Evolutionary conservation across 2,888 invertebrate species (phyloP), one percentile per base, ranked within the genome.

Genomic region (Yponomeuta plumbellus): DNA sequence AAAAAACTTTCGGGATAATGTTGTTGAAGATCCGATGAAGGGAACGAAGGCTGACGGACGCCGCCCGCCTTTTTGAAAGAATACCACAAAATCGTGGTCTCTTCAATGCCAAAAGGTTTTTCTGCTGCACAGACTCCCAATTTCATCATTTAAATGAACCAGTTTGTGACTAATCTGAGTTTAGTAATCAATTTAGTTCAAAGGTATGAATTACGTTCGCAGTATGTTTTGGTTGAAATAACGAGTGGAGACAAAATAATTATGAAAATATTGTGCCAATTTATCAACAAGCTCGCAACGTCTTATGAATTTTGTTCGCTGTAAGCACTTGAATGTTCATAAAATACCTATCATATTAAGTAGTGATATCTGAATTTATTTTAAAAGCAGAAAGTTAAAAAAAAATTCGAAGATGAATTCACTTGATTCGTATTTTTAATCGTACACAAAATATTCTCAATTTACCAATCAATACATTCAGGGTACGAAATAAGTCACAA

Each of bases 301-400:
- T 64, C 64, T 64, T 64, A 44, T 64, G 64, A 64, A 63, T 63
- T 39, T n/a, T n/a, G 22, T 61, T 23, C 5, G 26, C n/a, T n/a
- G 17, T 26, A 20, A 10, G 57, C 20, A n/a, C 21, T 57, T 57
- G 57, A 57, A 57, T 57, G n/a, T 57, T 20, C 21, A 67, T 65
- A 67, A 65, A 61, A 64, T 62, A 68, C 34, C 34, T 34, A 34
- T 34, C 34, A 4, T 34, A 34, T 34, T 34, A 34, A 34, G 5
- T 70, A 34, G 34, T 8, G 8, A 10, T 34, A 34, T 34, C 34
- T 5, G 5, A 3, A 34, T 34, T 34, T 10, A 34, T 34, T 34
- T 10, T 34, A 34, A 34, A 34, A 34, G 8, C 34, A 8, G 34
- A 34, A 34, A 6, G 34, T 67, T 64, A 34, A 39, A 44, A 39